Evolutionary conservation across 2,888 invertebrate genomes (phyloP).

Genomic region (Arrhopalites spinosus): DNA sequence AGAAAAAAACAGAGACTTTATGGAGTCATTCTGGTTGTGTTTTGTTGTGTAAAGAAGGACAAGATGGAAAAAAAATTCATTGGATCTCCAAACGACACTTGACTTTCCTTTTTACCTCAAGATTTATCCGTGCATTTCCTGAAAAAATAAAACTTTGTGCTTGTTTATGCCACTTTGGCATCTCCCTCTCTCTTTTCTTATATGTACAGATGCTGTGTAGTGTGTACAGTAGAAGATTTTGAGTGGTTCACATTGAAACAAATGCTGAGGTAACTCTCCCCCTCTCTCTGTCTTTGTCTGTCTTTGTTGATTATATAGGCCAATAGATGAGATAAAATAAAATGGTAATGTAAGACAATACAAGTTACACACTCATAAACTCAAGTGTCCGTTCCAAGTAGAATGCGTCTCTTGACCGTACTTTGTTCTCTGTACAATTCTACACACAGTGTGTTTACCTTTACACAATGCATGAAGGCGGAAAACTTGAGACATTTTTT

Average conservation of each 20-base stretch:
- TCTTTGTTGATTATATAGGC: neutral
- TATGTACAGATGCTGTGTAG: neutral
- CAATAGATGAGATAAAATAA: neutral
- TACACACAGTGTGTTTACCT: no score
- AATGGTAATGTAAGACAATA: constrained; percentile 12
- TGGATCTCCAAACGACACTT: constrained; percentile 18
- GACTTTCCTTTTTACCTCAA: constrained; percentile 15
- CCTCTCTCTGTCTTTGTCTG: no score
- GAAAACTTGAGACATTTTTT: no score
- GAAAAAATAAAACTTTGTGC: constrained; percentile 2
- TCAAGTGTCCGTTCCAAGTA: neutral
- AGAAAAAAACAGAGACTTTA: neutral
- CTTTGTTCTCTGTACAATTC: no score
- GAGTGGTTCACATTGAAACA: neutral
- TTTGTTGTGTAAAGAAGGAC: no score
- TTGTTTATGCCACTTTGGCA: constrained; percentile 9
- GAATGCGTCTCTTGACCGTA: neutral
- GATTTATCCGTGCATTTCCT: constrained; percentile 21
- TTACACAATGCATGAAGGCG: no score
- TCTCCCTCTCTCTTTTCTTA: neutral
- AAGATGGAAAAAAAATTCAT: constrained; percentile 19
- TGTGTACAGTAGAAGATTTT: no score
- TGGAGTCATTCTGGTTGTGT: no score
- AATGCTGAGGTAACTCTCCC: neutral
- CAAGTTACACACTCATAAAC: constrained; percentile 13